A percentile compares a stretch with the other conserved stretches of the same genome.
These are phyloP conservation scores for Hyposmocoma kahamanoa DNA, from an alignment of 1,140 invertebrate genomes.

Conservation along the genomic window DNA sequence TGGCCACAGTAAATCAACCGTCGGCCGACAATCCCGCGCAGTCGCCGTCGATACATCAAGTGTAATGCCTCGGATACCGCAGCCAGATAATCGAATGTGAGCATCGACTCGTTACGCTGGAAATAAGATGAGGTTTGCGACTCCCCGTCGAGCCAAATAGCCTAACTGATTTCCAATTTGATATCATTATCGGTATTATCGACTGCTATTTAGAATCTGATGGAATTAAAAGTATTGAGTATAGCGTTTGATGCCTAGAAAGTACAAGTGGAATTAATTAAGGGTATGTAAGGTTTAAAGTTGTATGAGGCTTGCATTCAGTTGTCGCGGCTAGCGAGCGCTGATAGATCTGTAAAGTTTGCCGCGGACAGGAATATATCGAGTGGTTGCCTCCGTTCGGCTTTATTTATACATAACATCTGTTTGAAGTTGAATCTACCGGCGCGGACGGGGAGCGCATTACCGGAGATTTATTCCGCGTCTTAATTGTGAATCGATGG, in stretches of 20 bases:
- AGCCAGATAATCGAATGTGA: conserved; percentile 71
- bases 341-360: conserved; percentile 72
- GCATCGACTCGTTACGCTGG: conserved; percentile 69
- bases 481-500: conserved; percentile 74
- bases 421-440: conserved; percentile 71
- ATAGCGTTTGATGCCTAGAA: conserved; percentile 2
- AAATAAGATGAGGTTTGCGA: conserved; percentile 65
- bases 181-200: conserved; percentile 36
- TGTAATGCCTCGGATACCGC: conserved; percentile 71
- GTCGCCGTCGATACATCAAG: conserved; percentile 69
- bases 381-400: conserved; percentile 68
- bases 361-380: conserved; percentile 72
- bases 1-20: conserved; percentile 64
- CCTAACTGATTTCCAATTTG: conserved; percentile 25
- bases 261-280: background rate
- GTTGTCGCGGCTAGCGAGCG: conserved; percentile 43
- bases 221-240: conserved; percentile 8
- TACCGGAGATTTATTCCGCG: conserved; percentile 71
- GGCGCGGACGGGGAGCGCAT: conserved; percentile 66
- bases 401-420: conserved; percentile 73
- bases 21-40: conserved; percentile 63
- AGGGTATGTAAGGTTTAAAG: conserved; percentile 37
- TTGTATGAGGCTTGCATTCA: conserved; percentile 23
- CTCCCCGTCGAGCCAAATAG: conserved; percentile 26
- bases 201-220: conserved; percentile 8